These are phyloP conservation scores for Dorcus parallelipipedus DNA, from an alignment of 2,888 invertebrate species.

Conservation along the genomic window DNA sequence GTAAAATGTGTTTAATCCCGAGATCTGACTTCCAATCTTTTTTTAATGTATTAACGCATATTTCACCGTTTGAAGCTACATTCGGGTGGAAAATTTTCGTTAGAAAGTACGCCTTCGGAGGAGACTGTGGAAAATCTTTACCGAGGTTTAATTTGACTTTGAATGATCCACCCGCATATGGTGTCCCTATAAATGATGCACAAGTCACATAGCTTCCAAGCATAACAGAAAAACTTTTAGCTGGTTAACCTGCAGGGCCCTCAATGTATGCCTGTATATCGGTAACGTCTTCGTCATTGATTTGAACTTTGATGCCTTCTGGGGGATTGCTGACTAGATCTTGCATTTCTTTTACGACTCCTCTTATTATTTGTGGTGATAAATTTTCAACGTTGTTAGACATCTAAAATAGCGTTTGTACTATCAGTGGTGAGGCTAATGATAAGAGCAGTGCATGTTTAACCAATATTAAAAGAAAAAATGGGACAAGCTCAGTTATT, in stretches of 20 bases:
- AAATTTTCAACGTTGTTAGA: constrained; percentile 89
- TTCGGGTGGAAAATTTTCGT: constrained; percentile 98
- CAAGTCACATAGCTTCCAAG: neutral
- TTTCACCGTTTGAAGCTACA: constrained; percentile 90
- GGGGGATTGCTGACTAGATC: constrained; percentile 78
- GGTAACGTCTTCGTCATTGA: constrained; percentile 91
- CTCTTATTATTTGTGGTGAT: constrained; percentile 86
- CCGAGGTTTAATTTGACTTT: constrained; percentile 85
- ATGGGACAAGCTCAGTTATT: neutral
- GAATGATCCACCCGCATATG: constrained; percentile 86
- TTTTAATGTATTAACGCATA: constrained; percentile 94
- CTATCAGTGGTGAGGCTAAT: neutral
- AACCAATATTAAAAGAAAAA: neutral
- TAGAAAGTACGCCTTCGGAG: constrained; percentile 89
- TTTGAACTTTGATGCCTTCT: constrained; percentile 84
- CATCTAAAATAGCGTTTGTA: constrained; percentile 54
- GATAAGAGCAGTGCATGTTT: neutral
- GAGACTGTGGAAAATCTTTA: constrained; percentile 88
- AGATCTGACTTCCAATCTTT: constrained; percentile 96
- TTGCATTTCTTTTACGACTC: constrained; percentile 85
- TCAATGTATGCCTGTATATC: constrained; percentile 91
- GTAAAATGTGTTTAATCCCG: constrained; percentile 90
- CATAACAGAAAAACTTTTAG: constrained; percentile 1
- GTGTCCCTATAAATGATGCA: constrained; percentile 62
- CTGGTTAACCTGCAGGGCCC: constrained; percentile 61